A percentile compares a stretch with the other conserved stretches of the same genome.
These are phyloP conservation scores for Aphrophora alni DNA, from an alignment of 2,888 invertebrate genomes.

Conservation along the genomic window DNA sequence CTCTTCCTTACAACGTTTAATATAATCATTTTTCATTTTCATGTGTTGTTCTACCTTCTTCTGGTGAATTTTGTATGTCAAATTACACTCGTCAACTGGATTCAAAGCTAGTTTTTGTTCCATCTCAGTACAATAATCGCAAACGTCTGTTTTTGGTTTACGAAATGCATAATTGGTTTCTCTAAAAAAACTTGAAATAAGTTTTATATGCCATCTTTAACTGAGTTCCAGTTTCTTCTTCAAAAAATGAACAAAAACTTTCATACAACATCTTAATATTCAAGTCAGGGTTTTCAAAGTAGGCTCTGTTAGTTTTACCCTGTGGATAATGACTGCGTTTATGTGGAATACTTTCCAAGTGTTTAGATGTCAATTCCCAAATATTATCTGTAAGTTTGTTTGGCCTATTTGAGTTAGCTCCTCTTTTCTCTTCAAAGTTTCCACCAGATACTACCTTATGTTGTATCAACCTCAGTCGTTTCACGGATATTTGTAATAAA, in stretches of 20 bases:
- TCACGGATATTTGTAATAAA: too few relatives aligned
- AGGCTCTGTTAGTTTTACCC: background rate
- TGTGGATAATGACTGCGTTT: background rate
- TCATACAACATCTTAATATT: background rate
- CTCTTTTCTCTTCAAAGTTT: background rate
- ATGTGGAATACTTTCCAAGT: background rate
- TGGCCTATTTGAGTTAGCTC: background rate
- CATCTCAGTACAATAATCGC: background rate
- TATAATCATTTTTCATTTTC: background rate
- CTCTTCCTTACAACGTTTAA: background rate
- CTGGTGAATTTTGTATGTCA: background rate
- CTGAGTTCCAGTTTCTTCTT: background rate
- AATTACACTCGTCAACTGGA: background rate
- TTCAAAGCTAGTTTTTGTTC: background rate
- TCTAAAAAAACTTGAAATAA: background rate
- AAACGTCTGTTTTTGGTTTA: background rate
- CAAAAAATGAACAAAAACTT: background rate
- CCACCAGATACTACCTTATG: background rate
- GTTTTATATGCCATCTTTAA: background rate
- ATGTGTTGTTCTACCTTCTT: background rate
- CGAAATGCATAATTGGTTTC: background rate
- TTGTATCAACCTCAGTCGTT: too few relatives aligned
- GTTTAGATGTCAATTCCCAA: too few relatives aligned
- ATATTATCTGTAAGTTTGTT: background rate
- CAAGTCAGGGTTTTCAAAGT: background rate